Evolutionary conservation across 2,113 vertebrate species (phyloP).

Genomic region (Epinephelus fuscoguttatus): DNA sequence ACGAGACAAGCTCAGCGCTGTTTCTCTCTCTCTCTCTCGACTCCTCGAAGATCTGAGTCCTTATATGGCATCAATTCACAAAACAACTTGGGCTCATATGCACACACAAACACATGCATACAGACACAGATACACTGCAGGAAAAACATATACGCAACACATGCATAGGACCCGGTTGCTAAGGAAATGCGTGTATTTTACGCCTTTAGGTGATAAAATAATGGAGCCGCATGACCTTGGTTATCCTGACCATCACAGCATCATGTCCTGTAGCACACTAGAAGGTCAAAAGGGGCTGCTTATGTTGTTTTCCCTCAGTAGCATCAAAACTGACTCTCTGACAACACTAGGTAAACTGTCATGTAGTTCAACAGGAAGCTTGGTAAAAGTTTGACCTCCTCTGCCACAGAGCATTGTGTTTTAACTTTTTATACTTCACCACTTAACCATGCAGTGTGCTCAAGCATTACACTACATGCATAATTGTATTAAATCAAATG

Average conservation of each 20-base stretch:
- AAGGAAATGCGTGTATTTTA: constrained; percentile 49
- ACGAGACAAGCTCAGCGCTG: constrained; percentile 15
- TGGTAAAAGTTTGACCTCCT: constrained; percentile 13
- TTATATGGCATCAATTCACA: constrained; percentile 41
- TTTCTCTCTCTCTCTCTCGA: neutral
- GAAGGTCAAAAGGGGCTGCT: neutral
- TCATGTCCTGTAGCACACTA: neutral
- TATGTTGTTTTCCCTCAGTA: neutral
- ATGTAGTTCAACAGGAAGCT: neutral
- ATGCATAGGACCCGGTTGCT: constrained; percentile 6
- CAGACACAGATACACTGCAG: neutral
- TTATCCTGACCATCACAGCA: constrained; percentile 52
- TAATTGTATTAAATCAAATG: constrained; percentile 32
- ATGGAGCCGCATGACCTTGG: constrained; percentile 64
- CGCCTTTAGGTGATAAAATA: constrained; percentile 51
- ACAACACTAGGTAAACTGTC: neutral
- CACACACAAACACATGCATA: constrained; percentile 14
- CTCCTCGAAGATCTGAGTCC: constrained; percentile 12
- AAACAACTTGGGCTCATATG: constrained; percentile 17
- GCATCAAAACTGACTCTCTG: neutral
- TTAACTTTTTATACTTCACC: constrained; percentile 11
- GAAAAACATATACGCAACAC: neutral
- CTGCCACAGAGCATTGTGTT: neutral
- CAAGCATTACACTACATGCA: constrained; percentile 20
- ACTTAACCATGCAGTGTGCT: constrained; percentile 15